Base-by-base conservation (phyloP, 2,113 vertebrate genomes). In the Vombatus ursinus region DNA sequence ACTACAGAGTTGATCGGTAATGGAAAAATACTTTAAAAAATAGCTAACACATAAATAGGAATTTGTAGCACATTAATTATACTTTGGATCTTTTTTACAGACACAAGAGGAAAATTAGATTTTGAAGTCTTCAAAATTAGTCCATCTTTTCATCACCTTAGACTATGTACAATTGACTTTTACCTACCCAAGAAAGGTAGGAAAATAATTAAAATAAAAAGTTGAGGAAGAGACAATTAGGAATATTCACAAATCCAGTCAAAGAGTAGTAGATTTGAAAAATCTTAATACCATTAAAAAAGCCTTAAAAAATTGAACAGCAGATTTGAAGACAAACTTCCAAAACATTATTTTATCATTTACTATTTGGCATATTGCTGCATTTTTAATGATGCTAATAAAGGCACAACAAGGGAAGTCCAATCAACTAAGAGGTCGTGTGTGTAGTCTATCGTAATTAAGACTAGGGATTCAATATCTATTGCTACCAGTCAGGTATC, bases 401-500 rank as follows among this genome's bases (percentile, higher is more conserved):
- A 49, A 94, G 94, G 95, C 16, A 57, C 94, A 97, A 97, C 12
- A 57, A 97, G 91, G 95, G 94, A 94, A 95, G 93, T 61, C 96
- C 57, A 95, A 94, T 10, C n/a, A 95, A 95, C 93, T 95, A 84
- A 96, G 44, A 95, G 37, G 89, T 92, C 91, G 77, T 90, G 57
- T 2, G 22, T 94, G 31, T 14, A 96, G 96, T 96, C 93, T 96
- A 95, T 44, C 96, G 94, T 98, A 98, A 98, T 98, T 98, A 98
- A 97, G 93, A 97, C 4, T 93, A 96, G 57, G 22, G 97, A 98
- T 97, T 98, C 98, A 97, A 97, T 97, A 98, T 96, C 97, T 97
- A 96, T 97, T 97, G 97, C 97, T 48, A 89, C 94, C 94, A 96
- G 98, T 92, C 95, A 98, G 97, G 98, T 98, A 98, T 98, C 98